Percentiles rank a stretch among this genome's conserved stretches.
Conservation (phyloP, 2,888 invertebrate genomes). For the Apamea sordens region DNA sequence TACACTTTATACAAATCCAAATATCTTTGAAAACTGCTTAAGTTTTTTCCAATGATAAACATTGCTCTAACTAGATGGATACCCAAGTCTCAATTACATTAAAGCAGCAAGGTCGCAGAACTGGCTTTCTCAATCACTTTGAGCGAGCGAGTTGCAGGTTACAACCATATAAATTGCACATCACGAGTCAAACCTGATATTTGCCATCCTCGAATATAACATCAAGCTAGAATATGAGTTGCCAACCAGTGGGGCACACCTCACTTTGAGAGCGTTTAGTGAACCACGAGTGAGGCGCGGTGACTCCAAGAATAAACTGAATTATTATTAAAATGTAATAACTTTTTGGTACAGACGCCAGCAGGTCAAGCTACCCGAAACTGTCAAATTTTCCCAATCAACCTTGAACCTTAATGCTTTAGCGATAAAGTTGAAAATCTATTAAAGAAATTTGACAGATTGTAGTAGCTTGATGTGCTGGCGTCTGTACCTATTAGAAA, state of each 20-base stretch:
- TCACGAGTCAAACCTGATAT: conserved; percentile 10
- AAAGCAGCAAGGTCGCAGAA: neutral
- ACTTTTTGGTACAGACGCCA: too few species aligned
- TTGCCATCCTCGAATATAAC: conserved; percentile 13
- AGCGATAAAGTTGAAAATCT: too few species aligned
- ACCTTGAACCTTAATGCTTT: too few species aligned
- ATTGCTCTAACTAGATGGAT: neutral
- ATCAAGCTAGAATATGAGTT: neutral
- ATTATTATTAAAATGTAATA: neutral
- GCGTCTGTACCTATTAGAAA: too few species aligned
- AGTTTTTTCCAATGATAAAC: neutral
- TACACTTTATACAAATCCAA: too few species aligned
- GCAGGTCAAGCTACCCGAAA: too few species aligned
- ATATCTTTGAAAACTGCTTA: neutral
- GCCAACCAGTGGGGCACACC: neutral
- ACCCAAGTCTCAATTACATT: conserved; percentile 1
- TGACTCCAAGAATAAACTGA: neutral
- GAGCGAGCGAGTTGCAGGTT: neutral
- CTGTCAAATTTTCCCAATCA: too few species aligned
- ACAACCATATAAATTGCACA: conserved; percentile 8
- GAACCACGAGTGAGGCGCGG: neutral
- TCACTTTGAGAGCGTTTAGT: neutral
- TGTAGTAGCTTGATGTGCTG: too few species aligned
- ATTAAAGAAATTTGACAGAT: too few species aligned
- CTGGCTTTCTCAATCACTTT: conserved; percentile 5